These are phyloP conservation scores for Petrocephalus zakoni DNA, from an alignment of 2,113 vertebrate genomes.

Conservation along the genomic window DNA sequence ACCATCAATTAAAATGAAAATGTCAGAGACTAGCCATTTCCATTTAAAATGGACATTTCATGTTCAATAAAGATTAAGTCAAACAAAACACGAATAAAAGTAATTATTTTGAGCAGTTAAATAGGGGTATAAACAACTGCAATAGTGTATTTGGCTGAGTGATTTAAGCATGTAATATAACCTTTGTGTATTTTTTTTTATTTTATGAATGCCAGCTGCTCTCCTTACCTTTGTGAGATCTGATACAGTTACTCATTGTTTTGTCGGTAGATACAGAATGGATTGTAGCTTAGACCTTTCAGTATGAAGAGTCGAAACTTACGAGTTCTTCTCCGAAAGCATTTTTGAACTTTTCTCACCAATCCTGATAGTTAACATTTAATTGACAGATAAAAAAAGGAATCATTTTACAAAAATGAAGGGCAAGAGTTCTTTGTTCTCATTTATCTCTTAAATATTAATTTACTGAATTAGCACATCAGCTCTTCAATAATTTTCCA, in stretches of 20 bases:
- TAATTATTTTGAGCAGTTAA: background rate
- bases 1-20: background rate
- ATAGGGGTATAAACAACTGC: background rate
- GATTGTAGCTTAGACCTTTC: background rate
- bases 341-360: background rate
- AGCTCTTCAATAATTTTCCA: background rate
- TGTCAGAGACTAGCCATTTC: background rate
- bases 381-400: background rate
- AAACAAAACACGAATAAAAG: background rate
- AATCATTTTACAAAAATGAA: conserved; percentile 12
- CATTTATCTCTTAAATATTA: conserved; percentile 14
- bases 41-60: background rate
- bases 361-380: background rate
- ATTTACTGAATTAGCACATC: background rate
- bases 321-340: background rate
- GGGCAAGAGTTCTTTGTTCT: background rate
- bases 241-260: background rate
- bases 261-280: background rate
- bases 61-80: background rate
- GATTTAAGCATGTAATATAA: background rate
- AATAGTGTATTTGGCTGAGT: background rate
- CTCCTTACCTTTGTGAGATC: background rate
- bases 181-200: background rate
- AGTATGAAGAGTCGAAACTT: background rate
- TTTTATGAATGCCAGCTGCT: background rate